These are phyloP conservation scores for Argyrosomus japonicus DNA, from an alignment of 2,113 vertebrate species.

Conservation along the genomic window DNA sequence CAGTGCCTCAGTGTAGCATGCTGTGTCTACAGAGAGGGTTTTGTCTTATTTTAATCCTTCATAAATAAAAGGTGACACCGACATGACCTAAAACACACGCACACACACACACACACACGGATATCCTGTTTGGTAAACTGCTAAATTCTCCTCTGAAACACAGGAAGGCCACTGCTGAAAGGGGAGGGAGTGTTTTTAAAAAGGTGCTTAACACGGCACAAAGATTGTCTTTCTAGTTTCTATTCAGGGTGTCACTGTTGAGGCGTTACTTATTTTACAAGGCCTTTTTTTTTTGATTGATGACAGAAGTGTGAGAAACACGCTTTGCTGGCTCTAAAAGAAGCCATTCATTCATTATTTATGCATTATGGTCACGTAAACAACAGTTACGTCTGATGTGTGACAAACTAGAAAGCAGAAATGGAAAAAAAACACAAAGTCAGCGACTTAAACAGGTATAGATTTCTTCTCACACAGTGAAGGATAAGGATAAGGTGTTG, in stretches of 20 bases:
- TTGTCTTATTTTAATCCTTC: slow-evolving; percentile 1
- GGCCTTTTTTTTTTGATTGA: neutral
- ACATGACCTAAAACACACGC: slow-evolving; percentile 5
- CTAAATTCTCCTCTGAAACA: slow-evolving; percentile 44
- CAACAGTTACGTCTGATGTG: neutral
- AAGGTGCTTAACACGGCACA: slow-evolving; percentile 30
- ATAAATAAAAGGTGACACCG: slow-evolving; percentile 41
- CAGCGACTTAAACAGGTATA: neutral
- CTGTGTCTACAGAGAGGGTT: slow-evolving; percentile 9
- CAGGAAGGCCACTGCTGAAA: slow-evolving; percentile 54
- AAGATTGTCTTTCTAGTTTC: slow-evolving; percentile 39
- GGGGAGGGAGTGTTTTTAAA: slow-evolving; percentile 1
- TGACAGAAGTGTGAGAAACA: slow-evolving; percentile 17
- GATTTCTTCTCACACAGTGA: neutral
- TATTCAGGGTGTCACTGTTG: neutral
- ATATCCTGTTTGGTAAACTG: slow-evolving; percentile 75
- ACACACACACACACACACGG: slow-evolving; percentile 16
- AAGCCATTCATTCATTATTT: neutral
- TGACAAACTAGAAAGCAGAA: neutral
- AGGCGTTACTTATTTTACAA: slow-evolving; percentile 32
- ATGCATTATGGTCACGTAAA: neutral
- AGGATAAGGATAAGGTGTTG: slow-evolving; percentile 22
- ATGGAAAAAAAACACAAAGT: neutral
- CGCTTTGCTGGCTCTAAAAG: neutral
- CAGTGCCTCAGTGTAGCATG: neutral